Percentiles rank a stretch among this genome's conserved stretches.
Conservation (phyloP, 2,113 vertebrate species). For the Rhea americana region DNA sequence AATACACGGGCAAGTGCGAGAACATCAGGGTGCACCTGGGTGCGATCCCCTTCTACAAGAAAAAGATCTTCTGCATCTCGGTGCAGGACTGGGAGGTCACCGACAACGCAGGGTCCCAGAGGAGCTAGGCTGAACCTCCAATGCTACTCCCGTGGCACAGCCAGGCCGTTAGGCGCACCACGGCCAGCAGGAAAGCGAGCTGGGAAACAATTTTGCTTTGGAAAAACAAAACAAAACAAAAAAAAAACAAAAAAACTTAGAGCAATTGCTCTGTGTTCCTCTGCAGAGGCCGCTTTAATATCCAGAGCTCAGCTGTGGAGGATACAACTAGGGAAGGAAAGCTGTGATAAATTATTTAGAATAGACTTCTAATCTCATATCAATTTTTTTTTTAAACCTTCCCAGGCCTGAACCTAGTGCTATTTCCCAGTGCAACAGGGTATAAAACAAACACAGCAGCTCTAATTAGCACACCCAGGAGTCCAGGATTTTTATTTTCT, state of each 20-base stretch:
- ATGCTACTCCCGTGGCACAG: fast-evolving
- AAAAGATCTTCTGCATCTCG: neutral
- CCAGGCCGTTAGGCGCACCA: neutral
- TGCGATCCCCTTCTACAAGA: neutral
- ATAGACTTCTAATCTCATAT: neutral
- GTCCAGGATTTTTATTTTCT: neutral
- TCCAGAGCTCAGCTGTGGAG: neutral
- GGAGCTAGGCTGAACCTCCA: neutral
- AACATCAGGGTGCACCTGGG: neutral
- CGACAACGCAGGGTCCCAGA: neutral
- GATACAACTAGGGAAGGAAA: neutral
- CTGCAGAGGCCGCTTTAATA: neutral
- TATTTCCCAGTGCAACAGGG: neutral
- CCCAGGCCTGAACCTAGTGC: neutral
- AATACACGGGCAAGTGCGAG: fast-evolving
- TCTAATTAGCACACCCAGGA: neutral
- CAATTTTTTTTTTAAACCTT: neutral
- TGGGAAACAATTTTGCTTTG: neutral
- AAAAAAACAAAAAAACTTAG: neutral
- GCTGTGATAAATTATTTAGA: neutral
- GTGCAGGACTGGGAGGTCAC: neutral
- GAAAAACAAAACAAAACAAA: neutral
- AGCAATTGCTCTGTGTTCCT: neutral
- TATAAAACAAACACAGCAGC: neutral
- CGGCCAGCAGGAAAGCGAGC: neutral